phyloP scores from a whole-genome alignment of 1,140 invertebrate genomes.

The Palaemon carinicauda region DNA sequence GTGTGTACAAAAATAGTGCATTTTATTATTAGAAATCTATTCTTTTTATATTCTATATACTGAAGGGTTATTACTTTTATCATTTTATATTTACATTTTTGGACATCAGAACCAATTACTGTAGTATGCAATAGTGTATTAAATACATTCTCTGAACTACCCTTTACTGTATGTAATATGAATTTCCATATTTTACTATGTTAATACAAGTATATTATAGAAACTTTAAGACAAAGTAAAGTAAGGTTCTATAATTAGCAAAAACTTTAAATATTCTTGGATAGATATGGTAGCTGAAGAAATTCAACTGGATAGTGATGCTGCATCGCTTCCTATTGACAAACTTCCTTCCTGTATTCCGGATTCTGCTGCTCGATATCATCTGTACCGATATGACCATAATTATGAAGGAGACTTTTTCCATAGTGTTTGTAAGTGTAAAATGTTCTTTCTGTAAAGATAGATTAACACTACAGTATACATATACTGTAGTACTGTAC shows the following conservation, averaged over 20 bases:
- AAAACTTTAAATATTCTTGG: constrained; percentile 50
- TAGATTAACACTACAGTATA: too few relatives aligned
- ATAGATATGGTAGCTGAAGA: constrained; percentile 79
- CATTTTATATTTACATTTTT: too few relatives aligned
- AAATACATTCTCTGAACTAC: too few relatives aligned
- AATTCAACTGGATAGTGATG: constrained; percentile 75
- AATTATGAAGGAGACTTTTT: constrained; percentile 89
- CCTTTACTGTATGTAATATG: neutral
- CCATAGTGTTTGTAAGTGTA: constrained; percentile 77
- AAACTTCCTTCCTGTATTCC: constrained; percentile 81
- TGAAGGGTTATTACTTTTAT: neutral
- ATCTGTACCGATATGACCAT: constrained; percentile 90
- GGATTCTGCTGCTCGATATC: constrained; percentile 85
- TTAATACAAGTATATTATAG: neutral
- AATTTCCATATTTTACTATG: neutral
- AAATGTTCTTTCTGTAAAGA: neutral
- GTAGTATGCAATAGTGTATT: too few relatives aligned
- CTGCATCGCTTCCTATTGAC: constrained; percentile 70
- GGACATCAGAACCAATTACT: too few relatives aligned
- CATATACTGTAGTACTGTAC: too few relatives aligned
- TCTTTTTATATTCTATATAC: too few relatives aligned
- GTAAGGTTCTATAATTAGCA: neutral
- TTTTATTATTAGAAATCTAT: too few relatives aligned
- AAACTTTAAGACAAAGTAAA: too few relatives aligned
- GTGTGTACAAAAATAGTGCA: too few relatives aligned